Base-by-base conservation (phyloP, 2,797 vertebrate species). In the Muraenolepis orangiensis region DNA sequence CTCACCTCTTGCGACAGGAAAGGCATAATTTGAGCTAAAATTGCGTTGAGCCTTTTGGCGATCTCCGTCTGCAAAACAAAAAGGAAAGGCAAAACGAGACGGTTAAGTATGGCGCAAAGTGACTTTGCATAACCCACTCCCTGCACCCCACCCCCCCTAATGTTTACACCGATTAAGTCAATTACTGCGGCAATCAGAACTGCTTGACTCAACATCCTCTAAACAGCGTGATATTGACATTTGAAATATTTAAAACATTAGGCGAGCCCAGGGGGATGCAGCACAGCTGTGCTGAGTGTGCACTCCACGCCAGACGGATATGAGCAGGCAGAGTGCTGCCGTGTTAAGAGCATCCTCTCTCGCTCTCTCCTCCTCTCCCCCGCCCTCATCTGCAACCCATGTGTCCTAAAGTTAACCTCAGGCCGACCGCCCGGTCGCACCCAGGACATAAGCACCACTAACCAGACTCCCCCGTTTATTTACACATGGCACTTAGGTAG, bases 1-100 rank as follows among this genome's bases (percentile, higher is more conserved):
- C 94, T 96, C 93, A 99, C 98, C 97, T 99, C 98, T 93, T 99
- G 98, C 91, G 98, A 99, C 94, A 99, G 93, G 93, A 99, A 99
- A 84, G 98, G 98, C 95, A 99, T 99, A 89, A 99, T 98, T 94
- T 99, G 98, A 84, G 98, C 98, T 93, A 98, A 95, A 93, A 99
- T 99, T 87, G 98, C 98, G 12, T 99, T 99, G 91, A 99, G 96
- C 82, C 98, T 94, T 88, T 99, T 99, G 92, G 98, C 98, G 91
- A 99, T 99, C 94, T 99, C 98, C 81, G 98, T 98, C 98, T 99
- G 93, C 61, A 92, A 94, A 83, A 91, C 89, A 87, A 93, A n/a
- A 80, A 73, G 46, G 61, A 69, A 77, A 70, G 78, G 7, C 79
- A 32, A 80, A 71, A 71, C 69, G 28, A 38, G 34, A 38, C 34